Percentiles rank a stretch among this genome's conserved stretches.
Evolutionary conservation across 2,888 invertebrate genomes (phyloP).

Genomic region (Nemotelus pantherinus): DNA sequence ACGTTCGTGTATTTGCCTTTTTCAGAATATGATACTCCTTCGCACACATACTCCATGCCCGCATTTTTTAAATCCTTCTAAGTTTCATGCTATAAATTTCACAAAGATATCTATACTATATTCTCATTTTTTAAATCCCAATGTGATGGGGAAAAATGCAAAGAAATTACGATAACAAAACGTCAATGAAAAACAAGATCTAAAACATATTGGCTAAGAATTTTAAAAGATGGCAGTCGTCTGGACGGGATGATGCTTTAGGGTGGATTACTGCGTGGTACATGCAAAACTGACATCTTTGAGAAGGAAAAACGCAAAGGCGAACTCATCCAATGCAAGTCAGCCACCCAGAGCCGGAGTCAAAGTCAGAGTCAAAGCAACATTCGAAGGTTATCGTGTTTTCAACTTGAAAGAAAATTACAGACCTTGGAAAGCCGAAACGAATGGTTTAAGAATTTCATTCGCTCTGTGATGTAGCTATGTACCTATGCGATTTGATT

Average conservation of each 20-base stretch:
- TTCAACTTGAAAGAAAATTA: conserved; percentile 48
- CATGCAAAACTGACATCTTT: conserved; percentile 47
- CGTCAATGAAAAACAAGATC: not conserved
- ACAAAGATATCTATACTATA: no score
- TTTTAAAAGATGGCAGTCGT: conserved; percentile 24
- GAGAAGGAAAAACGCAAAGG: conserved; percentile 22
- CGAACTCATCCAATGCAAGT: not conserved
- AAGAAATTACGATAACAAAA: no score
- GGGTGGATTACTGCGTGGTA: conserved; percentile 30
- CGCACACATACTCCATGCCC: no score
- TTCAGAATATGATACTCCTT: no score
- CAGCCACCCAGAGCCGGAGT: not conserved
- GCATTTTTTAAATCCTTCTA: no score
- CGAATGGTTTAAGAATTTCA: conserved; percentile 49
- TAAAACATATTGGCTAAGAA: not conserved
- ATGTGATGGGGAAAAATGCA: no score
- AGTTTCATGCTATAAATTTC: no score
- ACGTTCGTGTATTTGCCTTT: no score
- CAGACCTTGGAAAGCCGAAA: conserved; percentile 50
- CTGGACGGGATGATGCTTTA: conserved; percentile 31
- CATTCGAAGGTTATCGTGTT: conserved; percentile 24
- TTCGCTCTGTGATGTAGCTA: conserved; percentile 20
- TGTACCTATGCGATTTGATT: not conserved
- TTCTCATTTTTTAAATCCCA: no score
- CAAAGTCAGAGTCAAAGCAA: not conserved